Evolutionary conservation across 2,888 invertebrate genomes (phyloP).

Genomic region (Hypercompe scribonia): DNA sequence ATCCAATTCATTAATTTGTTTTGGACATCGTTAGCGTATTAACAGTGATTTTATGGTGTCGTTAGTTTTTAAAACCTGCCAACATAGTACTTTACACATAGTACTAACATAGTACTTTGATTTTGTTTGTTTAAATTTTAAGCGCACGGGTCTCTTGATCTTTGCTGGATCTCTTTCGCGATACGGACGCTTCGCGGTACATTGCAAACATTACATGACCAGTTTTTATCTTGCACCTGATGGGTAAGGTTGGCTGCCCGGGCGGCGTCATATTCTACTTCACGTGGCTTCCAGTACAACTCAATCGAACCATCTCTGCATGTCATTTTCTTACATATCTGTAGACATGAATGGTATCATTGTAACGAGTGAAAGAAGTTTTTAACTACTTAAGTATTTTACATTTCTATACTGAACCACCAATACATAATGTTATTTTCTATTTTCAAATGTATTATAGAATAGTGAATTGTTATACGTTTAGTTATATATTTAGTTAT

Average conservation of each 20-base stretch:
- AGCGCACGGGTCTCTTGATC: slow-evolving; percentile 45
- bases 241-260: slow-evolving; percentile 69
- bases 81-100: not conserved
- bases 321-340: slow-evolving; percentile 81
- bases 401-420: not conserved
- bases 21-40: not conserved
- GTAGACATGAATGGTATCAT: not conserved
- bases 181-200: slow-evolving; percentile 72
- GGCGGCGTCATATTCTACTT: slow-evolving; percentile 68
- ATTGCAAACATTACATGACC: slow-evolving; percentile 55
- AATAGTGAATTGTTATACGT: not conserved
- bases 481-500: no score
- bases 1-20: not conserved
- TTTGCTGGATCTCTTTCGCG: slow-evolving; percentile 58
- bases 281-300: slow-evolving; percentile 75
- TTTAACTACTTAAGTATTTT: not conserved
- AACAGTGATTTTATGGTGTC: not conserved
- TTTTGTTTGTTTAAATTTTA: not conserved
- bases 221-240: slow-evolving; percentile 64
- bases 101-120: not conserved
- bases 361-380: no score
- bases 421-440: not conserved
- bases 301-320: slow-evolving; percentile 70
- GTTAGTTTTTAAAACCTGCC: not conserved
- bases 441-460: not conserved